Conservation (phyloP, 2,797 vertebrate species). For the Dendrocincla tyrannina region DNA sequence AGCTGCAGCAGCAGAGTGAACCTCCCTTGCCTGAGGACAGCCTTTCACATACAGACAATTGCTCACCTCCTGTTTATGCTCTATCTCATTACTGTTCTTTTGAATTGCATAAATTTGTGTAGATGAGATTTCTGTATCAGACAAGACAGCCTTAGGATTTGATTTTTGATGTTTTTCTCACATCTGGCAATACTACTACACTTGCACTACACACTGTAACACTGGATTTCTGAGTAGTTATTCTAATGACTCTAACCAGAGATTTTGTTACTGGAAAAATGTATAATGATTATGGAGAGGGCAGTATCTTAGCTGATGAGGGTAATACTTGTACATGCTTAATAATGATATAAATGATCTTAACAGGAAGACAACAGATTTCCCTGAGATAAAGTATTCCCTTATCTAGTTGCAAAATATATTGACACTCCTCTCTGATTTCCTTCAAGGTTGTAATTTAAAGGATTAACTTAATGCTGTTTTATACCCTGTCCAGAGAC, state of each 20-base stretch:
- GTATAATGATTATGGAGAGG: background rate
- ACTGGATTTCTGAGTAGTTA: background rate
- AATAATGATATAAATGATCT: conserved; percentile 30
- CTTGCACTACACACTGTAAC: background rate
- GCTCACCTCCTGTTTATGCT: background rate
- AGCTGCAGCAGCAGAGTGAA: background rate
- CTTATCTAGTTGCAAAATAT: background rate
- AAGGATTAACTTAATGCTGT: conserved; percentile 28
- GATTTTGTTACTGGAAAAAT: background rate
- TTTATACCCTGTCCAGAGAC: conserved; percentile 25
- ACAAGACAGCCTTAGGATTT: background rate
- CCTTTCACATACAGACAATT: background rate
- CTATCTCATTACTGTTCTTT: background rate
- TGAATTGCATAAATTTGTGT: background rate
- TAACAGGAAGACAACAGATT: conserved; percentile 28
- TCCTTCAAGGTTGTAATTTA: conserved; percentile 44
- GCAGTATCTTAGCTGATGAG: background rate
- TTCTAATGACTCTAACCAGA: background rate
- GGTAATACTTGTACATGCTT: background rate
- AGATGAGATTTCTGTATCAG: background rate
- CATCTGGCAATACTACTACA: background rate
- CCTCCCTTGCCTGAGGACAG: background rate
- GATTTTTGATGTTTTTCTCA: background rate
- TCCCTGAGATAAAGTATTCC: background rate
- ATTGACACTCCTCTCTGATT: background rate